Base-by-base conservation (phyloP, 2,888 invertebrate genomes). In the Linnaemya vulpina region DNA sequence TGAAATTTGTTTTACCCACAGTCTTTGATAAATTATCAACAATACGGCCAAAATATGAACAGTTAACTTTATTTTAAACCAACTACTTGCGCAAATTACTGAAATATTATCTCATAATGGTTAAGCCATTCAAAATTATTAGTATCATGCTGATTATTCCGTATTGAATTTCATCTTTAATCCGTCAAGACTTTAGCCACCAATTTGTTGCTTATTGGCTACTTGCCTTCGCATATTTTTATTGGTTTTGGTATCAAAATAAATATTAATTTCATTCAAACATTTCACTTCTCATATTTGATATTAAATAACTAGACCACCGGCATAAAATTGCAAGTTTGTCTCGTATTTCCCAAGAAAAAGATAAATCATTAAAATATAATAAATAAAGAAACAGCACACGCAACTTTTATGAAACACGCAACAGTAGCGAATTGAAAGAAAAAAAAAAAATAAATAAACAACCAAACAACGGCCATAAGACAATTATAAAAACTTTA, bases 391-490 rank as follows among this genome's bases (percentile, higher is more conserved):
- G 1, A 55, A 15, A 55, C 17, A 60, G 11, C 15, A 40, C 74
- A 74, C 73, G 73, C 67, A 74, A 74, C 4, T 43, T 67, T 10
- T 51, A 60, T 38, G 1, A n/a, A 74, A 60, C 80, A 80, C 74
- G 74, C 67, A 80, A 80, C 60, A 51, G 15, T 67, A 51, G 55
- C 20, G 60, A 51, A 8, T 53, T 13, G 51, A 9, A 51, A 1
- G 0, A 40, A 15, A 35, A 22, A 35, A 20, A 15, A 53, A 10
- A 51, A 62, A 58, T n/a, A n/a, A n/a, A n/a, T n/a, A n/a, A n/a
- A n/a, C n/a, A 3, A 43, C 2, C 17, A 53, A 55, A 22, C 22
- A 43, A 3, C 55, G 20, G 9, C 51, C 17, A 68, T 3, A 51
- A 40, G 40, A 25, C 53, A 62, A 53, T 53, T 78, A 62, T 35